Evolutionary conservation across 2,888 invertebrate species (phyloP), one percentile per base, ranked within the genome.

Genomic region (Sarcophaga carnaria): DNA sequence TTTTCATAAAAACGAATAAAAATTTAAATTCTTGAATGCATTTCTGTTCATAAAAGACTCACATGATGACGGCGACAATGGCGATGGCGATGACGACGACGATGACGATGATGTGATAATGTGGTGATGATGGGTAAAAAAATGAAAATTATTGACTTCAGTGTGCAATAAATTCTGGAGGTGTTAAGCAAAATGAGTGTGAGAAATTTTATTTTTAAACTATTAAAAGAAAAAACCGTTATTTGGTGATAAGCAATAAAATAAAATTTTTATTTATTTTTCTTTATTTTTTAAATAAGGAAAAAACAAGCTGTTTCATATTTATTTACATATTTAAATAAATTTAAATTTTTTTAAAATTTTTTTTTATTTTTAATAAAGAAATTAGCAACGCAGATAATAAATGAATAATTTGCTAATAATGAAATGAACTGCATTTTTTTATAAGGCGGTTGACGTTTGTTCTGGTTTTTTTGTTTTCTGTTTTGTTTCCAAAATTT

Each of bases 131-230:
- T 54, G 54, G 17, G 14, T 37, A 54, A 54, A 54, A 54, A 4
- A 54, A 14, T 1, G 20, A 27, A 49, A 75, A 49, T n/a, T 27
- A 64, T 27, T 66, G 49, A 75, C 49, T 54, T 63, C 25, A 54
- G 25, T 54, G 54, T 25, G 49, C 64, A 64, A 60, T 45, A 54
- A 60, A 37, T 45, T 67, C 37, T 37, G 37, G 37, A 37, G 37
- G 37, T 37, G 37, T 37, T 37, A 37, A 37, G 37, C 8, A 37
- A 37, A 37, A 37, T 37, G 37, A 37, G 37, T 37, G 37, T 62
- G 67, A 75, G 62, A 75, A 75, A 74, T 80, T 60, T 60, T 47
- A 45, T 60, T 67, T 62, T 27, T 74, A 67, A 74, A 67, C 45
- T 74, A 11, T 63, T 54, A 64, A 22, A 64, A 45, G 12, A 22